Evolutionary conservation across 2,113 vertebrate genomes (phyloP), one percentile per base, ranked within the genome.

Genomic region (Sander lucioperca): DNA sequence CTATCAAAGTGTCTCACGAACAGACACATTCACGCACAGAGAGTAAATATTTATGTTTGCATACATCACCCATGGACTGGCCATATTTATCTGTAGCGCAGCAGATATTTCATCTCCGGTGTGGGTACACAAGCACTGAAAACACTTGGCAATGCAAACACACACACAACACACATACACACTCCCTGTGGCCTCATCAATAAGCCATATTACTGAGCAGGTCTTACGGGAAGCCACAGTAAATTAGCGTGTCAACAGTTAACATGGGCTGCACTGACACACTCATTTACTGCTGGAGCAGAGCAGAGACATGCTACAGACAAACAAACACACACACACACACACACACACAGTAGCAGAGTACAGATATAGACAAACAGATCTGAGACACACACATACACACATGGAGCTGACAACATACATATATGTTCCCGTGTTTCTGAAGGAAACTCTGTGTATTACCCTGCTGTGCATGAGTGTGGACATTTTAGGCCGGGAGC

Each of bases 181-280:
- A 6, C 79, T 91, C 86, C 71, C 82, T n/a, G 63, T 3, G 78
- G 81, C 87, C 86, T 92, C 92, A 87, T 94, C 92, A 92, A 91
- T 92, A 90, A 92, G 82, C 70, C 79, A 81, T 84, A 92, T 88
- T 92, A 92, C 85, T 36, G 84, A 88, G 87, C 61, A 89, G 84
- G 90, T 86, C 89, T 88, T 87, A 92, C 70, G 27, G 91, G 89
- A 93, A 87, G 91, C 86, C 86, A 67, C 82, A 74, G 88, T 94
- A 91, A 94, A 95, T 94, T 85, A 95, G 86, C 86, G 86, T 89
- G 92, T 94, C 91, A 93, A 91, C 88, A 82, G 88, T 86, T 77
- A 90, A 87, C 88, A 81, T 77, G 83, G 88, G 79, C 80, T 79
- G 51, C 69, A 80, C 88, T 88, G 90, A 92, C 91, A 88, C 73